Base-by-base conservation (phyloP, 1,140 invertebrate species). In the Procambarus virginalis region DNA sequence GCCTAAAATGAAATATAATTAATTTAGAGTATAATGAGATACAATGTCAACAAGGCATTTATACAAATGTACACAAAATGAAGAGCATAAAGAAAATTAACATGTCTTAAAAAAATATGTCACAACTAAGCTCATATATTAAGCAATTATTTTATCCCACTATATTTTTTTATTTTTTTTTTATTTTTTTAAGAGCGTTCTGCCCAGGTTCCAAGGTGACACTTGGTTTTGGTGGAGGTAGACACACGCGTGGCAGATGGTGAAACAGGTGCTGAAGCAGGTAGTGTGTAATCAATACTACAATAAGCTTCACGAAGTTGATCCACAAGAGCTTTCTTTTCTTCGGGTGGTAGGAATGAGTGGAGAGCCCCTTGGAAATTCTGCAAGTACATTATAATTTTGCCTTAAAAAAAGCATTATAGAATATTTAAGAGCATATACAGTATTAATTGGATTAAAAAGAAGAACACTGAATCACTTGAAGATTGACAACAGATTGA, bases 311-410 rank as follows among this genome's bases (percentile, higher is more conserved):
- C 88, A 3, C 46, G 49, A 3, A 89, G 75, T 46, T 84, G 88
- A 1, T 95, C 94, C 75, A 94, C 93, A 92, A 95, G 93, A 92
- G 95, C 94, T 86, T 95, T 94, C 64, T 95, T 94, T 89, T 95
- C 95, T 20, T 77, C 81, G 17, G 82, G 81, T 17, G 75, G 81
- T 12, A 89, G 58, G 82, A 89, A 89, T n/a, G 88, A 89, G 58
- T 89, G 80, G 8, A 89, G 73, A 20, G 88, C 88, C 46, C 73
- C 88, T 70, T 89, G 88, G 81, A 89, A 89, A 51, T 89, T 89
- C 88, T 89, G 73, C 12, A 49, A 22, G 48, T 2, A 76, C 34
- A 6, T 46, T n/a, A 81, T 46, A 14, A 81, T 5, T 55, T 73
- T 14, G 34, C 68, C 8, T 34, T 73, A 34, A 8, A 8, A 68